Evolutionary conservation across 2,113 vertebrate genomes (phyloP), one percentile per base, ranked within the genome.

Genomic region (Noturus placidus): DNA sequence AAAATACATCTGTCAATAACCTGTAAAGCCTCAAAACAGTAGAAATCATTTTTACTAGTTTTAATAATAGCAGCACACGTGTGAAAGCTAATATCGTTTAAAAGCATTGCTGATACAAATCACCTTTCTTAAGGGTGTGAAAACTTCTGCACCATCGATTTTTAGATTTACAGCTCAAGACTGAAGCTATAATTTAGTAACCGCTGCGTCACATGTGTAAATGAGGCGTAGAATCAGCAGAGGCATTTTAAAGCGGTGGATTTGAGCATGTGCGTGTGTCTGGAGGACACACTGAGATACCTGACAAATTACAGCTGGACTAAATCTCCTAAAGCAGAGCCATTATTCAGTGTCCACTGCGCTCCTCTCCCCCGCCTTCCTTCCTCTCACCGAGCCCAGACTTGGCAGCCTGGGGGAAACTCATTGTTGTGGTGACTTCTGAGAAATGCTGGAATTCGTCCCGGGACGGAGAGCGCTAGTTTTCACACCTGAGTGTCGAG

Each of bases 281-380:
- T 79, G 4, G 35, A 63, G 25, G 65, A 82, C 69, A 52, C 33
- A 83, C 52, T 84, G 85, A 86, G 83, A 89, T 74, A 91, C 82
- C 87, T 42, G 88, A 91, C 84, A 89, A 90, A 91, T 88, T 89
- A 42, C 72, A 14, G 33, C 54, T 42, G 42, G 86, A 42, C 56
- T n/a, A 59, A 13, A 74, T 82, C 86, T 82, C 52, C 80, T 74
- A 33, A 87, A 72, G 35, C 78, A 30, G 8, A 57, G 63, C 8
- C 77, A 69, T 87, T 87, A 87, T 87, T 87, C 77, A 56, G 61
- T 10, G 7, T 67, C 59, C 65, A 4, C 46, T 30, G 25, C 63
- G 2, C 59, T 38, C 38, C 35, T 27, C 78, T 72, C 11, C 79
- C 78, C 52, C 54, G 57, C 50, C 35, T 38, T 13, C 50, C 35